Conservation (phyloP, 1,140 invertebrate genomes). For the Whitmania pigra region DNA sequence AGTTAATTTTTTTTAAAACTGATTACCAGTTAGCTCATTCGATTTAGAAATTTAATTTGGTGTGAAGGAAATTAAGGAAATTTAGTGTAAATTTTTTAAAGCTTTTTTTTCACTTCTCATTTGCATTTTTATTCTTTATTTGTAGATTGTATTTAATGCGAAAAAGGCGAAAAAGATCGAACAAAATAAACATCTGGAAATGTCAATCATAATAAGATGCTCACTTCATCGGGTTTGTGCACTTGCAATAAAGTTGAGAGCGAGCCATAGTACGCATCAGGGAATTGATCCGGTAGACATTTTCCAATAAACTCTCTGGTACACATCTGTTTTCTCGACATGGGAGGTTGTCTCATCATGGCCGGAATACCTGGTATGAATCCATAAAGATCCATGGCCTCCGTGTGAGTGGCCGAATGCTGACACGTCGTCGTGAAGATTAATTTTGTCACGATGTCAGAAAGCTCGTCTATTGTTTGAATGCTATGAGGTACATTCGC, state of each 20-base stretch:
- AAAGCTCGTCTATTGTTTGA: conserved; percentile 10
- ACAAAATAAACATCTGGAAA: background rate
- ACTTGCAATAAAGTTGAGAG: conserved; percentile 18
- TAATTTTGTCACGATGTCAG: conserved; percentile 15
- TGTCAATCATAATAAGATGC: background rate
- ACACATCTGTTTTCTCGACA: background rate
- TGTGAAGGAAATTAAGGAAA: background rate
- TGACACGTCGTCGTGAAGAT: conserved; percentile 20
- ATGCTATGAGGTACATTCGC: background rate
- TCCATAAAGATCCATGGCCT: conserved; percentile 21
- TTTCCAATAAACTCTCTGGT: conserved; percentile 21
- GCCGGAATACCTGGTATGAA: conserved; percentile 20
- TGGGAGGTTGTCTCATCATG: conserved; percentile 21
- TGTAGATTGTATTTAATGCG: too few species aligned
- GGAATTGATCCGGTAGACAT: conserved; percentile 22
- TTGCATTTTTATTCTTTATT: too few species aligned
- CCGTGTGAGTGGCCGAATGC: conserved; percentile 20
- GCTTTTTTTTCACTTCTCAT: background rate
- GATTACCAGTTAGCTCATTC: background rate
- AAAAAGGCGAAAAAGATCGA: too few species aligned
- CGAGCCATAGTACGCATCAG: conserved; percentile 22
- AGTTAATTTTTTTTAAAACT: background rate
- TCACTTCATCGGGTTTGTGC: conserved; percentile 19
- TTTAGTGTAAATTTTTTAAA: background rate
- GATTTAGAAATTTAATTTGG: background rate